These are phyloP conservation scores for Epicampocera succincta DNA, from an alignment of 2,888 invertebrate genomes.

Conservation along the genomic window DNA sequence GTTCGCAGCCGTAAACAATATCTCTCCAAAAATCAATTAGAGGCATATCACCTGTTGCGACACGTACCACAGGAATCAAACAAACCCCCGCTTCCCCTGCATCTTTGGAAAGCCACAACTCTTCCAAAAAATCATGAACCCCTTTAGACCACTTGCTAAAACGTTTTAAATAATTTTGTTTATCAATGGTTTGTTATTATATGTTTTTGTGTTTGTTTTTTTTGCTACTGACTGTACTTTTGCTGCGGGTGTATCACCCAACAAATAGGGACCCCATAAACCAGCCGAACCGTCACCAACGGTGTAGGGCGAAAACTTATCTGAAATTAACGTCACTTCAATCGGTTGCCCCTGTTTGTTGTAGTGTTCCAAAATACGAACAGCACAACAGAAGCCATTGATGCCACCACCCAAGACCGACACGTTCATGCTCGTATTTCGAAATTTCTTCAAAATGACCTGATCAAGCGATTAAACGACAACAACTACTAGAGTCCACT, in stretches of 20 bases:
- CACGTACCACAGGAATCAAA: slow-evolving; percentile 81
- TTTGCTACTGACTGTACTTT: slow-evolving; percentile 82
- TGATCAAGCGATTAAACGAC: background rate
- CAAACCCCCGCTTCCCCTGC: slow-evolving; percentile 82
- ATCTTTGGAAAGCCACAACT: slow-evolving; percentile 84
- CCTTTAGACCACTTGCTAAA: slow-evolving; percentile 86
- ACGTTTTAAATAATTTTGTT: background rate
- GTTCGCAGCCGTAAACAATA: slow-evolving; percentile 81
- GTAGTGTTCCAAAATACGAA: slow-evolving; percentile 84
- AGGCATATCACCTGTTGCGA: slow-evolving; percentile 77
- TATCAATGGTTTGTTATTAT: background rate
- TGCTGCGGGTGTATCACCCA: slow-evolving; percentile 83
- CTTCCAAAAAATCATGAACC: slow-evolving; percentile 84
- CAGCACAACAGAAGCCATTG: slow-evolving; percentile 87
- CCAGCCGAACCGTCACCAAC: slow-evolving; percentile 91
- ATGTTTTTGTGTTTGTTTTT: background rate
- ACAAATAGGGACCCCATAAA: slow-evolving; percentile 87
- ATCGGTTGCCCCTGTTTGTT: slow-evolving; percentile 78
- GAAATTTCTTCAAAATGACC: background rate
- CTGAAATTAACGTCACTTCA: slow-evolving; percentile 86
- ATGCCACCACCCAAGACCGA: slow-evolving; percentile 89
- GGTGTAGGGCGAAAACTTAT: slow-evolving; percentile 87
- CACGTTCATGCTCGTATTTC: slow-evolving; percentile 70
- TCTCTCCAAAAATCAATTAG: slow-evolving; percentile 81
- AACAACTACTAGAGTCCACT: slow-evolving; percentile 45